A percentile compares a stretch with the other conserved stretches of the same genome.
Evolutionary conservation across 2,888 invertebrate genomes (phyloP).

Genomic region (Ellobium chinense): DNA sequence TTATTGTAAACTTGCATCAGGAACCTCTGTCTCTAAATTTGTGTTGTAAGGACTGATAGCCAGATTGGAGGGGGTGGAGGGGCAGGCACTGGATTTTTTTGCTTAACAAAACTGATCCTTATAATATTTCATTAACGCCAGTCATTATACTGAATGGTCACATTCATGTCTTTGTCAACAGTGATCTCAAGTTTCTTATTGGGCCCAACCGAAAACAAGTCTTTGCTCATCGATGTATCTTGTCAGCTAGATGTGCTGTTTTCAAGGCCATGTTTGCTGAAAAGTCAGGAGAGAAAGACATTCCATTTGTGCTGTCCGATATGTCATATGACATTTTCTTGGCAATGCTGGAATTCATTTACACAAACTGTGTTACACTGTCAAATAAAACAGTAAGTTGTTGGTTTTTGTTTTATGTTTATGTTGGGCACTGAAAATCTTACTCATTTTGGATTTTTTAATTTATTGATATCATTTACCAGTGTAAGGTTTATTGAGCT

Average conservation of each 20-base stretch:
- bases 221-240: slow-evolving; percentile 73
- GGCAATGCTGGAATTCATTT: slow-evolving; percentile 75
- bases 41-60: no score
- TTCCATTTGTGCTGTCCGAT: slow-evolving; percentile 75
- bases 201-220: slow-evolving; percentile 73
- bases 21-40: no score
- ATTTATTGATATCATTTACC: no score
- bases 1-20: no score
- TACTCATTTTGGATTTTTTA: neutral
- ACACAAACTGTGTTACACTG: slow-evolving; percentile 75
- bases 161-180: slow-evolving; percentile 60
- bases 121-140: no score
- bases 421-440: neutral
- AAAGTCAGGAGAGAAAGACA: slow-evolving; percentile 63
- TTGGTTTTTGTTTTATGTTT: no score
- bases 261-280: slow-evolving; percentile 77
- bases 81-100: no score
- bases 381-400: slow-evolving; percentile 72
- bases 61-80: no score
- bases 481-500: no score
- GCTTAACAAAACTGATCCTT: no score
- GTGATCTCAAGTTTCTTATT: slow-evolving; percentile 76
- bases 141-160: no score
- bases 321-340: slow-evolving; percentile 73
- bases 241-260: slow-evolving; percentile 75